Conservation (phyloP, 2,888 invertebrate species). For the Lithosia quadra region DNA sequence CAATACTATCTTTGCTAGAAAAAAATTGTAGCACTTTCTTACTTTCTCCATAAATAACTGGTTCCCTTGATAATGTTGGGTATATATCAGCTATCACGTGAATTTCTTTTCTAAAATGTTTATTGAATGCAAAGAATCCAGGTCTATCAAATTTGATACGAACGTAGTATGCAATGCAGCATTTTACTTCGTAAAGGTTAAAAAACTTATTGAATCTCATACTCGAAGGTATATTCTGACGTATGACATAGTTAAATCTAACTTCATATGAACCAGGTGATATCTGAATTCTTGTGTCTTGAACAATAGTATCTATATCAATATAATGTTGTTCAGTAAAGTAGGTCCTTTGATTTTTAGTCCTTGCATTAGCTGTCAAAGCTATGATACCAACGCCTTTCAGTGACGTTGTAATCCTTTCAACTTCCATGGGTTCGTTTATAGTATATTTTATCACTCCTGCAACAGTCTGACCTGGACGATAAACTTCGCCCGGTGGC, state of each 20-base stretch:
- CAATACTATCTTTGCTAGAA: conserved; percentile 47
- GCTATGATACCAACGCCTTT: conserved; percentile 47
- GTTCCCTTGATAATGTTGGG: conserved; percentile 49
- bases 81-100: conserved; percentile 53
- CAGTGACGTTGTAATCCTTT: conserved; percentile 47
- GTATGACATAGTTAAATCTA: conserved; percentile 50
- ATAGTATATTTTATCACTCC: conserved; percentile 55
- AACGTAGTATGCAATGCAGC: conserved; percentile 58
- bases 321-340: conserved; percentile 45
- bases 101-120: conserved; percentile 56
- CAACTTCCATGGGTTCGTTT: conserved; percentile 48
- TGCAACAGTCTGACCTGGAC: conserved; percentile 45
- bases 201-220: conserved; percentile 24
- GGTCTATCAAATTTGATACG: conserved; percentile 59
- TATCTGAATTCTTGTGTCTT: conserved; percentile 26
- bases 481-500: conserved; percentile 45
- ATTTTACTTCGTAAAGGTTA: conserved; percentile 33
- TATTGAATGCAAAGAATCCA: conserved; percentile 54
- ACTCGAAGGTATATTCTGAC: conserved; percentile 53
- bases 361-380: conserved; percentile 24
- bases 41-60: conserved; percentile 52
- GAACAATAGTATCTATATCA: conserved; percentile 41
- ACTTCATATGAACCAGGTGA: conserved; percentile 46
- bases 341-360: conserved; percentile 9
- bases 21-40: conserved; percentile 56